Conservation (phyloP, 2,888 invertebrate genomes). For the Drosophila pseudotalamancana region DNA sequence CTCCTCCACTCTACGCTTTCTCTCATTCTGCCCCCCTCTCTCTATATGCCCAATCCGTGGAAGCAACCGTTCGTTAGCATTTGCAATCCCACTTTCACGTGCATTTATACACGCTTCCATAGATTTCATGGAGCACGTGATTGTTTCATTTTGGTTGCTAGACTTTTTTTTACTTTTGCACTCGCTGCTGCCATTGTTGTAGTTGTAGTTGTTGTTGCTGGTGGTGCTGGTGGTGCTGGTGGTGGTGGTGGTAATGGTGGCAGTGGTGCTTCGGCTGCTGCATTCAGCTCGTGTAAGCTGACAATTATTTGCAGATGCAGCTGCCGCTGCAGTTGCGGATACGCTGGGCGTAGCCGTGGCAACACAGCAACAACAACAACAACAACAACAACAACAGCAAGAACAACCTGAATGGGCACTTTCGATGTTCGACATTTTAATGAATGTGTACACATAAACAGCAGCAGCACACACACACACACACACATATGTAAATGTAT, state of each 20-base stretch:
- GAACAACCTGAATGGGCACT: constrained; percentile 79
- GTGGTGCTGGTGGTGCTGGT: constrained; percentile 18
- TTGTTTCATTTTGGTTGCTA: constrained; percentile 76
- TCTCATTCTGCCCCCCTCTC: no score
- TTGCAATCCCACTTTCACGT: constrained; percentile 75
- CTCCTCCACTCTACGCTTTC: no score
- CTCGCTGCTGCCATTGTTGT: constrained; percentile 18
- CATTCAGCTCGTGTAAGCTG: constrained; percentile 77
- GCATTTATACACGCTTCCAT: constrained; percentile 77
- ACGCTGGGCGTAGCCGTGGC: constrained; percentile 70
- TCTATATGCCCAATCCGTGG: constrained; percentile 15
- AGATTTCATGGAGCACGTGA: constrained; percentile 80
- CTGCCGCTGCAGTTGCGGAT: constrained; percentile 46
- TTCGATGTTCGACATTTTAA: constrained; percentile 80
- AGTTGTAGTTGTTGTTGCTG: constrained; percentile 10
- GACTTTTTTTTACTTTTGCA: constrained; percentile 57
- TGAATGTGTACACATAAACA: constrained; percentile 79
- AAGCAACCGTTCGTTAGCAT: constrained; percentile 26
- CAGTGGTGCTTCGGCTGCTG: constrained; percentile 35
- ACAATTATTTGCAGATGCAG: constrained; percentile 80
- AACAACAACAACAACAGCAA: no score
- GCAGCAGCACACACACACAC: constrained; percentile 31
- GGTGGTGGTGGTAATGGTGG: constrained; percentile 26
- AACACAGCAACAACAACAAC: no score
- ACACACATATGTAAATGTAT: constrained; percentile 50